Evolutionary conservation across 2,113 vertebrate genomes (phyloP).

Genomic region (Crotophaga sulcirostris): DNA sequence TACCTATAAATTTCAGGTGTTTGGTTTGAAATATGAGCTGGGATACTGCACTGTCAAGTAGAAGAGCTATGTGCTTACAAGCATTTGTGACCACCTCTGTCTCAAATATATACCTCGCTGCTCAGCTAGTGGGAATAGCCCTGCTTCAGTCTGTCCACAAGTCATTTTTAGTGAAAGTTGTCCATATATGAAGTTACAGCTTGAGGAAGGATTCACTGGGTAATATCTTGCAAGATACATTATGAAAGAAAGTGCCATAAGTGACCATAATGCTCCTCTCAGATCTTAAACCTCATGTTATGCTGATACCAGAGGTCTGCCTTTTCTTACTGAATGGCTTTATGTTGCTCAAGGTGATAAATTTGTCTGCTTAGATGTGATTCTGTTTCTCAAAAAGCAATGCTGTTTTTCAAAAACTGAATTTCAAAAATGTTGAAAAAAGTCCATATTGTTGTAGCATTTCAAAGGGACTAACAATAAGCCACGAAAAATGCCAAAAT

Average conservation of each 20-base stretch:
- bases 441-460: conserved; percentile 6
- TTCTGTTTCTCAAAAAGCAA: not conserved
- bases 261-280: not conserved
- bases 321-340: not conserved
- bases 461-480: not conserved
- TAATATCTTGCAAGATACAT: not conserved
- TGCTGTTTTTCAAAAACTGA: not conserved
- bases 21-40: not conserved
- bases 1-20: not conserved
- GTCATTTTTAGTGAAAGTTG: not conserved
- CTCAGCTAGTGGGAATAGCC: not conserved
- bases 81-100: not conserved
- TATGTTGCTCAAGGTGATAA: not conserved
- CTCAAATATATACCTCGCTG: not conserved
- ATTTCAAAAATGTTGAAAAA: no score
- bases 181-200: not conserved
- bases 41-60: not conserved
- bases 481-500: not conserved
- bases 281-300: not conserved
- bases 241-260: not conserved
- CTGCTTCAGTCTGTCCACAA: not conserved
- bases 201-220: not conserved
- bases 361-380: not conserved
- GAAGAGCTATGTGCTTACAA: not conserved
- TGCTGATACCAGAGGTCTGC: not conserved